Percentiles rank a stretch among this genome's conserved stretches.
These are phyloP conservation scores for Tenthredo scrophulariae DNA, from an alignment of 2,888 invertebrate species.

Conservation along the genomic window DNA sequence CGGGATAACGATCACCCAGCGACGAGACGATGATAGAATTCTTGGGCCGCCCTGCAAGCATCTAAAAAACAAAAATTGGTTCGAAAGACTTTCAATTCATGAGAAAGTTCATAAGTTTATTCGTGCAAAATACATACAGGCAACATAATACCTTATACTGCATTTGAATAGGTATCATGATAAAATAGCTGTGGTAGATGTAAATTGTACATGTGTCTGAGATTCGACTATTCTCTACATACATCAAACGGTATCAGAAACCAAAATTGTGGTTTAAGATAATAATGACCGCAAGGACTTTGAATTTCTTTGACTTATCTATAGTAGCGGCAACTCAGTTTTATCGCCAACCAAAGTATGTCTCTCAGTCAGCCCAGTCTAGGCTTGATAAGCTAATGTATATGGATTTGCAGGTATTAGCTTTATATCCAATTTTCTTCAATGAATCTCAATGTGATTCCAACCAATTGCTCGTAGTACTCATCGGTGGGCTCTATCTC, in stretches of 20 bases:
- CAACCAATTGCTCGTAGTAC: background rate
- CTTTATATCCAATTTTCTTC: slow-evolving; percentile 35
- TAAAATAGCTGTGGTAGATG: background rate
- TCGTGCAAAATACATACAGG: background rate
- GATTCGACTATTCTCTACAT: no score
- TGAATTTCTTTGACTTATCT: background rate
- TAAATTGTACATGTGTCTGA: background rate
- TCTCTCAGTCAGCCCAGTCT: background rate
- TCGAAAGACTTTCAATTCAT: background rate
- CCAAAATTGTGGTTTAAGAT: no score
- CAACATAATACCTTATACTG: background rate
- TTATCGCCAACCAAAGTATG: background rate
- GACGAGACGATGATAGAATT: no score
- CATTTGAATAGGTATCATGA: background rate
- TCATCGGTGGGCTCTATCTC: background rate
- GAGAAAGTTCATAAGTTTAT: background rate
- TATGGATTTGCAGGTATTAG: background rate
- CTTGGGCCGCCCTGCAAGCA: no score
- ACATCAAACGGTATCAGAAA: no score
- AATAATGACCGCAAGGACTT: background rate
- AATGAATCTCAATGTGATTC: slow-evolving; percentile 1
- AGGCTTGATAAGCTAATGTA: background rate
- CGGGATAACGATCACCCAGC: no score
- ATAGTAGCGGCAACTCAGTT: background rate
- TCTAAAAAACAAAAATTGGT: no score